Evolutionary conservation across 2,113 vertebrate genomes (phyloP), one percentile per base, ranked within the genome.

Genomic region (Illadopsis cleaveri): DNA sequence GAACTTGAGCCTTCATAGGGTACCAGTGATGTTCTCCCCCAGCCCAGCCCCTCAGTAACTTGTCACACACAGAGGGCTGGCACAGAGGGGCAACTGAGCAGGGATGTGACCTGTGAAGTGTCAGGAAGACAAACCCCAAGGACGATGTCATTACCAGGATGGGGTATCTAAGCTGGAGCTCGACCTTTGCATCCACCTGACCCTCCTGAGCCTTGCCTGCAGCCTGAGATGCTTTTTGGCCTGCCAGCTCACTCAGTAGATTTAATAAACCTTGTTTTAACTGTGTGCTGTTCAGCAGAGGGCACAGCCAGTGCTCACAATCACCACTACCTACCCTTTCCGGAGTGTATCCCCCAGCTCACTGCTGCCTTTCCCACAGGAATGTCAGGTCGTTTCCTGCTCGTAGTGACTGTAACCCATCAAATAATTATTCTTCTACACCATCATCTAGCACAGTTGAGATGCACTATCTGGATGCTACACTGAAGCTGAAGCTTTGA

Each of bases 401-500:
- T 71, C 81, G 15, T 10, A 90, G 82, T 96, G 94, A 93, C 93
- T 79, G 72, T 68, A 97, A 86, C 70, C 81, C 88, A 93, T 82
- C 45, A 33, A 42, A 42, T 50, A 79, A 91, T 94, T 94, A 78
- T 69, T 92, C 54, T 84, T 86, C 70, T 91, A 82, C 73, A 86
- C 65, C 51, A 47, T 47, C 64, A 91, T 56, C 70, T 37, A 94
- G 95, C 96, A 96, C 95, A 79, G 96, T 64, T 97, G 66, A 95
- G 96, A 97, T 97, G 95, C 89, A 97, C 97, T 98, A 97, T 98
- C 97, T 97, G 96, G 98, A 98, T 97, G 98, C 97, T 97, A 97
- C 97, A 84, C 87, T 95, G 91, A 97, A 98, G 97, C 97, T 96
- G 95, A 97, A 98, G 97, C 97, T 98, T 97, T 98, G 98, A 98